These are phyloP conservation scores for Litoditis marina DNA, from an alignment of 2,888 invertebrate species.

Conservation along the genomic window DNA sequence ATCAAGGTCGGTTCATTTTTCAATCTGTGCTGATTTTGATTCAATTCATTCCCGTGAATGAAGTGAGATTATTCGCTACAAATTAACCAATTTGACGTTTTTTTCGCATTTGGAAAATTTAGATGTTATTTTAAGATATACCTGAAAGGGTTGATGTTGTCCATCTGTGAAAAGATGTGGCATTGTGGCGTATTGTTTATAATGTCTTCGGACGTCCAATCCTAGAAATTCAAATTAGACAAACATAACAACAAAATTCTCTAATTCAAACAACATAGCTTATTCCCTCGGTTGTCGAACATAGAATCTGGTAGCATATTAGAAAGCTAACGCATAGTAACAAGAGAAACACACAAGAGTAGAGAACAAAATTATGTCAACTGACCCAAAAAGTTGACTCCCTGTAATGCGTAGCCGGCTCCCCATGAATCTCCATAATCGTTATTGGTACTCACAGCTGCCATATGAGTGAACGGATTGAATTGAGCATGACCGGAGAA, in stretches of 20 bases:
- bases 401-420: slow-evolving; percentile 40
- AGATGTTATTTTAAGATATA: background rate
- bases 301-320: no score
- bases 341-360: no score
- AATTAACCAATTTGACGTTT: background rate
- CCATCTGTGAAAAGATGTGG: slow-evolving; percentile 42
- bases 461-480: slow-evolving; percentile 45
- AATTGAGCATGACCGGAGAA: slow-evolving; percentile 44
- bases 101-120: no score
- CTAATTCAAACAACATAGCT: no score
- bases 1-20: no score
- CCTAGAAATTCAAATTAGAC: slow-evolving; percentile 7
- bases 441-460: slow-evolving; percentile 32
- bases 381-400: slow-evolving; percentile 39
- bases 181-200: slow-evolving; percentile 37
- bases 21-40: no score
- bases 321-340: no score
- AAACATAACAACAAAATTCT: background rate
- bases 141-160: slow-evolving; percentile 38
- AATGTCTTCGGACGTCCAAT: slow-evolving; percentile 32
- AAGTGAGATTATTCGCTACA: background rate
- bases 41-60: no score
- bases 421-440: slow-evolving; percentile 46
- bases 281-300: no score
- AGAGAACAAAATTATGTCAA: no score